phyloP scores from a whole-genome alignment of 2,113 vertebrate species.

The Willisornis vidua region DNA sequence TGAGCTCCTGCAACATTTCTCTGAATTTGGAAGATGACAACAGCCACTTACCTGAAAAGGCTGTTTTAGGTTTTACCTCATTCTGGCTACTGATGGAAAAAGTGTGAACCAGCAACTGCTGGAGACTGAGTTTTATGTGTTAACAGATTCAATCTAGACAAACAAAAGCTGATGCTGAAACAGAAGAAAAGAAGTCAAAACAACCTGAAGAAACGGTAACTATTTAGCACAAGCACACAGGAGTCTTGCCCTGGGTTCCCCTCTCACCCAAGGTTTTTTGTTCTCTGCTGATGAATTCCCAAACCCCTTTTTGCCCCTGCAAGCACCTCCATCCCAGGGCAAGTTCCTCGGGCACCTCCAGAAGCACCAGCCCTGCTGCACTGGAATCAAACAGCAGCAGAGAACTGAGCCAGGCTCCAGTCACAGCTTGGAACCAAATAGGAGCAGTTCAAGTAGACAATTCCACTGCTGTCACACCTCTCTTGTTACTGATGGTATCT shows the following conservation, averaged over 20 bases:
- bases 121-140: background rate
- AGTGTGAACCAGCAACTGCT: background rate
- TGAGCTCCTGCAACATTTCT: constrained; percentile 23
- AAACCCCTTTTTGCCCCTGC: background rate
- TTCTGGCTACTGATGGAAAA: background rate
- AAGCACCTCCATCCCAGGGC: background rate
- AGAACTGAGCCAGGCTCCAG: background rate
- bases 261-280: background rate
- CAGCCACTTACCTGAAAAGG: background rate
- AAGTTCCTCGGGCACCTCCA: background rate
- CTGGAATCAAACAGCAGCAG: background rate
- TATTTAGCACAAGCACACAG: background rate
- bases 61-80: background rate
- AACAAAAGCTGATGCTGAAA: background rate
- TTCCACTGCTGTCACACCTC: background rate
- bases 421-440: background rate
- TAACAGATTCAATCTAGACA: background rate
- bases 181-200: background rate
- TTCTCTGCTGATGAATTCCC: background rate
- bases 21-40: background rate
- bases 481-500: background rate
- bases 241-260: background rate
- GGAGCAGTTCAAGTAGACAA: background rate
- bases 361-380: background rate
- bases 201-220: background rate